These are phyloP conservation scores for Strix uralensis DNA, from an alignment of 2,113 vertebrate genomes.

Conservation along the genomic window DNA sequence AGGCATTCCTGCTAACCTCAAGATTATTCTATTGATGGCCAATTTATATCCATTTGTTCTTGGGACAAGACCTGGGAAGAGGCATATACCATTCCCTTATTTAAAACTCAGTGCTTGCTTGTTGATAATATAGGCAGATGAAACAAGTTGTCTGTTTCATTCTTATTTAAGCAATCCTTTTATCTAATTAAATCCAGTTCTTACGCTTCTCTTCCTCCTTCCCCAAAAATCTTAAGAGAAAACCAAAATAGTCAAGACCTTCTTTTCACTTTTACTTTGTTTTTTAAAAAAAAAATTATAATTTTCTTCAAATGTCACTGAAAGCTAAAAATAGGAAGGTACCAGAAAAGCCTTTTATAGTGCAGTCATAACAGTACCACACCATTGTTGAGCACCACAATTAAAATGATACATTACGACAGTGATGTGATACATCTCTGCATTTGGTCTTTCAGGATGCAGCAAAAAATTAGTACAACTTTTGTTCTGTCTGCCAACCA, in stretches of 20 bases:
- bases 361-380: slow-evolving; percentile 7
- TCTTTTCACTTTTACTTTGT: background rate
- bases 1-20: background rate
- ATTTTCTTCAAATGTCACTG: background rate
- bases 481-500: background rate
- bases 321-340: slow-evolving; percentile 21
- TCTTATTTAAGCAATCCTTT: background rate
- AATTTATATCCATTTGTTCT: background rate
- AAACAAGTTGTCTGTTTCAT: background rate
- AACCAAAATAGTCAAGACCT: background rate
- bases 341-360: slow-evolving; percentile 18
- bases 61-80: background rate
- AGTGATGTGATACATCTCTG: slow-evolving; percentile 1
- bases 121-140: background rate
- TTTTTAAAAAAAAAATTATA: background rate
- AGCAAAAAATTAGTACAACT: background rate
- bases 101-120: background rate
- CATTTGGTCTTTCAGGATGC: slow-evolving; percentile 6
- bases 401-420: slow-evolving; percentile 21
- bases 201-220: background rate
- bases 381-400: background rate
- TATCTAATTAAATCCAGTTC: background rate
- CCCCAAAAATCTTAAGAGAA: background rate
- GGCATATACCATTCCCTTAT: background rate
- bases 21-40: background rate